Evolutionary conservation across 2,113 vertebrate species (phyloP).

Genomic region (Anser cygnoides): DNA sequence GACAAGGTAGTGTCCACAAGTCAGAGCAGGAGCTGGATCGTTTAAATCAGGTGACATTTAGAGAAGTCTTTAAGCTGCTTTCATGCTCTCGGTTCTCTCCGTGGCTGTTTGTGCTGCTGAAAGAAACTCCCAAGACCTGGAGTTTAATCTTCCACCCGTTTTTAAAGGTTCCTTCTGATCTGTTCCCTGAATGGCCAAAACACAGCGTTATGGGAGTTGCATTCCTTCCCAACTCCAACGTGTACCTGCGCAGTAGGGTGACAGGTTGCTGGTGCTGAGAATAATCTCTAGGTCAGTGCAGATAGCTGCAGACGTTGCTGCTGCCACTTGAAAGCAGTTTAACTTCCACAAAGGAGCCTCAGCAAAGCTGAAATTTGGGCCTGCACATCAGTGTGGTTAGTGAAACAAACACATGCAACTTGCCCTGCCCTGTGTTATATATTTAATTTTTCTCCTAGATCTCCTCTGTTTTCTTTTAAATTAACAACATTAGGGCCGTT

Average conservation of each 20-base stretch:
- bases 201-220: background rate
- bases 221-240: background rate
- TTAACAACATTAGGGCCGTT: background rate
- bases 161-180: background rate
- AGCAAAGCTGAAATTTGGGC: background rate
- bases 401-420: background rate
- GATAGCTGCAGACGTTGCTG: background rate
- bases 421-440: background rate
- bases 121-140: background rate
- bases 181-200: background rate
- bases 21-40: background rate
- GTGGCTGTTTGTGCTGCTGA: background rate
- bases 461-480: background rate
- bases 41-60: background rate
- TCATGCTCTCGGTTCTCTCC: background rate
- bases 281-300: background rate
- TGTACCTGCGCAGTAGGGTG: background rate
- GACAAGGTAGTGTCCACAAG: background rate
- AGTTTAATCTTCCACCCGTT: background rate
- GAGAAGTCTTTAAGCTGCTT: background rate
- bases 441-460: background rate
- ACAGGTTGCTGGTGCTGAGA: background rate
- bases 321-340: background rate
- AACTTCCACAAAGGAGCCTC: background rate
- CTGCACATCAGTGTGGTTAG: background rate